These are phyloP conservation scores for Scaptomyza hsui DNA, from an alignment of 1,140 invertebrate species.

Conservation along the genomic window DNA sequence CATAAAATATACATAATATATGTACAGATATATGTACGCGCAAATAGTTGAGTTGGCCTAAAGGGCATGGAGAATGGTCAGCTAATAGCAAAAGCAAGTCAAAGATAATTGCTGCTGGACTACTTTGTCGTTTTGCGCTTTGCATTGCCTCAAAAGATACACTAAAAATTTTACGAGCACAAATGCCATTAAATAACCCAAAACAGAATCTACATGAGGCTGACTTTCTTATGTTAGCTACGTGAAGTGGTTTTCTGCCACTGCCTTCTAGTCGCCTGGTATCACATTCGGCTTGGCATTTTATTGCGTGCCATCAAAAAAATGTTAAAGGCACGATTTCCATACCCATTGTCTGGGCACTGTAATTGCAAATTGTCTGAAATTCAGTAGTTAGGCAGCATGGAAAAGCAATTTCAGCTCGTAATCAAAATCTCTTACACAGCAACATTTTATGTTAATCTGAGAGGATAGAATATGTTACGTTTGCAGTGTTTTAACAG, in stretches of 20 bases:
- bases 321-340: conserved; percentile 69
- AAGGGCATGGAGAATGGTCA: conserved; percentile 41
- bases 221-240: conserved; percentile 65
- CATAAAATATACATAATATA: conserved; percentile 79
- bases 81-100: conserved; percentile 79
- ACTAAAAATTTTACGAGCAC: conserved; percentile 77
- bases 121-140: conserved; percentile 63
- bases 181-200: conserved; percentile 76
- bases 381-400: conserved; percentile 35
- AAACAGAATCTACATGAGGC: conserved; percentile 67
- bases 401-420: conserved; percentile 17
- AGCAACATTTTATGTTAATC: conserved; percentile 19
- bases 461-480: too few species aligned
- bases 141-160: conserved; percentile 62
- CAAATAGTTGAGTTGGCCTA: conserved; percentile 60
- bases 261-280: conserved; percentile 33
- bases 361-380: conserved; percentile 67
- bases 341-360: conserved; percentile 65
- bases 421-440: conserved; percentile 1
- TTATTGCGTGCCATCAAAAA: conserved; percentile 75
- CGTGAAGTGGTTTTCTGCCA: conserved; percentile 47
- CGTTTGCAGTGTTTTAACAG: conserved; percentile 1
- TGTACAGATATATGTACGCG: conserved; percentile 52
- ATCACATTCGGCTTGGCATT: conserved; percentile 27
- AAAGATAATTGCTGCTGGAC: conserved; percentile 69